phyloP scores from a whole-genome alignment of 2,888 invertebrate genomes.

The Xestia xanthographa region DNA sequence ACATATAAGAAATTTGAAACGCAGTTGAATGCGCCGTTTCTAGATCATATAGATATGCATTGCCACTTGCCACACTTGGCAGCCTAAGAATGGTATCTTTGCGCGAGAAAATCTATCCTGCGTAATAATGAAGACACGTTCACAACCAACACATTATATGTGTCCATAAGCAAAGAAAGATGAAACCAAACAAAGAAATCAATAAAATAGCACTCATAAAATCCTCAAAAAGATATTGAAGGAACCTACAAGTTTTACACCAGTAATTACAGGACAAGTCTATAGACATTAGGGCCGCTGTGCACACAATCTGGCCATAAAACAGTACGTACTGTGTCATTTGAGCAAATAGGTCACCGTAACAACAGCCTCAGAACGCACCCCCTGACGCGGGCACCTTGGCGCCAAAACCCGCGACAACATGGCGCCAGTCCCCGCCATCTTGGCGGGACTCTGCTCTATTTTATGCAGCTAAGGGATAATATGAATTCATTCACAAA shows the following conservation, averaged over 20 bases:
- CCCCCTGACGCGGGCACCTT: conserved; percentile 79
- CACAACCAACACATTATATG: not conserved
- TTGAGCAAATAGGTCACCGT: conserved; percentile 78
- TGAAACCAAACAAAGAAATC: not conserved
- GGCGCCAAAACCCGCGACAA: conserved; percentile 86
- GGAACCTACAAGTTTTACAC: conserved; percentile 33
- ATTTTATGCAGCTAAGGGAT: conserved; percentile 63
- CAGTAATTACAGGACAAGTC: conserved; percentile 50
- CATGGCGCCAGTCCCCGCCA: conserved; percentile 76
- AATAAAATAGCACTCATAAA: not conserved
- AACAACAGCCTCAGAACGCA: conserved; percentile 78
- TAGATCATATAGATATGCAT: conserved; percentile 24
- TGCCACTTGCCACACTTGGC: not conserved
- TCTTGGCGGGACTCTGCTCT: conserved; percentile 72
- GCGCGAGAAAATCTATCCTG: not conserved
- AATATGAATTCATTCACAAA: conserved; percentile 13
- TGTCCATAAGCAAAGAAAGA: not conserved
- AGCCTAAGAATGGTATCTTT: not conserved
- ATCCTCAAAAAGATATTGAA: conserved; percentile 16
- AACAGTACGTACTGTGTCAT: conserved; percentile 57
- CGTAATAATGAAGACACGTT: not conserved
- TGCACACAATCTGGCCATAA: conserved; percentile 46
- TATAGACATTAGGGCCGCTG: conserved; percentile 31
- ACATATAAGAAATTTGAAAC: conserved; percentile 15
- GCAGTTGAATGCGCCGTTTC: conserved; percentile 34